Evolutionary conservation across 2,888 invertebrate species (phyloP), one percentile per base, ranked within the genome.

Genomic region (Himalopsyche tibetana): DNA sequence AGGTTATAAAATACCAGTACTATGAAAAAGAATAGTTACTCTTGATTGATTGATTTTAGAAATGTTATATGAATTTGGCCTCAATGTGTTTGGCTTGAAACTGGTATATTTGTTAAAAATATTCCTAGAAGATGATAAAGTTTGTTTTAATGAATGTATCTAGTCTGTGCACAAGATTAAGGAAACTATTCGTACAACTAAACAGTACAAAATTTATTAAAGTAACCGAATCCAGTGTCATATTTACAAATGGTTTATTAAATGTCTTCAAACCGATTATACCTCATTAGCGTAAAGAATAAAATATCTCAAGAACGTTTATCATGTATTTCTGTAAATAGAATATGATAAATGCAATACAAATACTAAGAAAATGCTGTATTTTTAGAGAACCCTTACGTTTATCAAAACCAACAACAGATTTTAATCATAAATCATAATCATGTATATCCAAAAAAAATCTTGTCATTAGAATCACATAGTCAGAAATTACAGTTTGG

Each of bases 281-380:
- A 88, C 88, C 88, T 88, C 88, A 86, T 79, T 85, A 88, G 86
- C 36, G 74, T 74, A 74, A 74, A 28, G 12, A 74, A 38, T 86
- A 15, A 36, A 38, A 28, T 28, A 38, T 74, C 38, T 36, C 15
- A 74, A 36, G 12, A 12, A 38, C 38, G 38, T 74, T 74, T 74
- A 74, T 74, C 74, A 5, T 36, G 74, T 38, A 38, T 74, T 74
- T 74, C 74, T 74, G 74, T 74, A 74, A 74, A 74, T 74, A 74
- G 12, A 74, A 36, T 19, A 36, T 74, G 38, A 74, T 36, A 74
- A 74, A 38, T 11, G 74, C 36, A 74, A 38, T 8, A 36, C 5
- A 51, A 74, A 15, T 12, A 74, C 36, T 74, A 38, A 4, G 36
- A 74, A 28, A 74, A 74, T 74, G 74, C 74, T 74, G 74, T 74